These are phyloP conservation scores for Poecilus cupreus DNA, from an alignment of 2,888 invertebrate genomes.

Conservation along the genomic window DNA sequence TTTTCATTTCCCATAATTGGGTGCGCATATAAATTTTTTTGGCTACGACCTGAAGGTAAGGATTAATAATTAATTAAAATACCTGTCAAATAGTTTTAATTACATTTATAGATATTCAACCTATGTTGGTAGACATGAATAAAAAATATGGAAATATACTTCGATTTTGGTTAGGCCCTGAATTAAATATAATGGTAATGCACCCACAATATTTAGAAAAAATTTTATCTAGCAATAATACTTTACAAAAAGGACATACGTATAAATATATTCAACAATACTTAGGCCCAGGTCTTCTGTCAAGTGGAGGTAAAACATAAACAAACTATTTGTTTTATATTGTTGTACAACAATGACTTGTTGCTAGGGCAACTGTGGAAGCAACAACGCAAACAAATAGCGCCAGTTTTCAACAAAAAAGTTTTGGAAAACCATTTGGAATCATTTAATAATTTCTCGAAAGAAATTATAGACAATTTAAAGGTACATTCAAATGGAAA, in stretches of 20 bases:
- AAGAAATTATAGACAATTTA: slow-evolving; percentile 11
- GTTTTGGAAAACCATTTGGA: background rate
- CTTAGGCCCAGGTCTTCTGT: slow-evolving; percentile 4
- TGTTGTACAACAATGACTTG: background rate
- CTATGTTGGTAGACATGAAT: background rate
- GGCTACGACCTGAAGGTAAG: slow-evolving; percentile 9
- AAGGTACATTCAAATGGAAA: slow-evolving; percentile 9
- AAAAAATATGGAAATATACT: background rate
- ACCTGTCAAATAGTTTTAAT: background rate
- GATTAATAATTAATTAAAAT: background rate
- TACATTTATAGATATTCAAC: slow-evolving; percentile 33
- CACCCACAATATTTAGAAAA: slow-evolving; percentile 24
- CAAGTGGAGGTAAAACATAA: slow-evolving; percentile 9
- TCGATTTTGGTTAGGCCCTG: slow-evolving; percentile 37
- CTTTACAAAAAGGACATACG: slow-evolving; percentile 23
- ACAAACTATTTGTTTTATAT: no score
- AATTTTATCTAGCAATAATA: slow-evolving; percentile 10
- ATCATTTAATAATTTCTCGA: background rate
- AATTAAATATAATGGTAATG: slow-evolving; percentile 35
- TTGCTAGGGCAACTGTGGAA: slow-evolving; percentile 22
- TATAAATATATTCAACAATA: slow-evolving; percentile 40
- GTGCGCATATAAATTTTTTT: slow-evolving; percentile 5
- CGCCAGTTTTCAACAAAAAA: slow-evolving; percentile 16
- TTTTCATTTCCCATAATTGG: slow-evolving; percentile 19
- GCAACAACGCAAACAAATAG: slow-evolving; percentile 30